phyloP scores from a whole-genome alignment of 2,113 vertebrate species.

The Xenopus borealis region DNA sequence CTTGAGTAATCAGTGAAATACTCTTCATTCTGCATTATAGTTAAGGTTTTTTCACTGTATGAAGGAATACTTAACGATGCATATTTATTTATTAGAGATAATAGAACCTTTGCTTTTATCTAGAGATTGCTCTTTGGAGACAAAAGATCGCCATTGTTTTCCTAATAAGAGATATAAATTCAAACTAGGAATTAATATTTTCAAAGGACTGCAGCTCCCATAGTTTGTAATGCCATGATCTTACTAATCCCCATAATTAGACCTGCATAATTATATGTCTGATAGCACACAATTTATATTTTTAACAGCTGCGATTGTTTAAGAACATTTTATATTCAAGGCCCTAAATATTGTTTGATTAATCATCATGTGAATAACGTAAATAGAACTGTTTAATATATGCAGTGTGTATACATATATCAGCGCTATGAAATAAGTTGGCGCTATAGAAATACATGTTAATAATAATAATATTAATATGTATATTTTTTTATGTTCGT shows the following conservation, averaged over 20 bases:
- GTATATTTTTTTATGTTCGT: too few relatives aligned
- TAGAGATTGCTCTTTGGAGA: not conserved
- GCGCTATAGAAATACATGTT: too few relatives aligned
- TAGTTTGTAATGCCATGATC: constrained; percentile 46
- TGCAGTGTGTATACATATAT: too few relatives aligned
- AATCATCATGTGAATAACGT: constrained; percentile 33
- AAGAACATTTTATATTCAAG: constrained; percentile 23
- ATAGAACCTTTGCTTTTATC: not conserved
- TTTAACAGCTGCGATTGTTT: constrained; percentile 50
- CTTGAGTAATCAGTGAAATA: too few relatives aligned
- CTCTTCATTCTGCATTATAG: too few relatives aligned
- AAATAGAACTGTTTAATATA: constrained; percentile 30
- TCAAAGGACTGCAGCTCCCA: constrained; percentile 38
- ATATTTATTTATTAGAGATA: not conserved
- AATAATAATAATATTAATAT: too few relatives aligned
- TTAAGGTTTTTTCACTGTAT: not conserved
- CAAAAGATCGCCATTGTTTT: not conserved
- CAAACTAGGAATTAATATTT: constrained; percentile 39
- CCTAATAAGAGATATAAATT: constrained; percentile 19
- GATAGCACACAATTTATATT: constrained; percentile 45
- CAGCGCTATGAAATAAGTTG: too few relatives aligned
- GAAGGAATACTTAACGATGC: not conserved
- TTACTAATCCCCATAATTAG: constrained; percentile 61
- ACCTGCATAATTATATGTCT: constrained; percentile 53
- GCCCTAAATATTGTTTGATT: constrained; percentile 1